Base-by-base conservation (phyloP, 2,888 invertebrate genomes). In the Malthinus seriepunctatus region DNA sequence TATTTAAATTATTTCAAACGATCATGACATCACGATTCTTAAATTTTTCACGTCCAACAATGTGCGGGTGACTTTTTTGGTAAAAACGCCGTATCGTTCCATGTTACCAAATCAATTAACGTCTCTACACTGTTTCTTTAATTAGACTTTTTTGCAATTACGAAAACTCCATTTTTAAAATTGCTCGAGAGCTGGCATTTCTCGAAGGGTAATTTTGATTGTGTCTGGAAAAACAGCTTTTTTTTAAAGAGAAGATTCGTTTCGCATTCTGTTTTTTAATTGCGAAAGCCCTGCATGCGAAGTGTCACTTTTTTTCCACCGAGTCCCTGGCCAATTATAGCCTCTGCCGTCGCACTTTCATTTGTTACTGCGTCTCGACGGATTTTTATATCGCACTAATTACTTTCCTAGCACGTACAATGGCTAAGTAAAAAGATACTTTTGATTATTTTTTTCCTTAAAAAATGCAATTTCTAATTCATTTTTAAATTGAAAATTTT, bases 311-410 rank as follows among this genome's bases (percentile, higher is more conserved):
- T 72, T 71, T 71, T 69, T 67, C 61, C 61, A 62, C 54, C 66
- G 62, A 49, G 57, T 69, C 69, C 71, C 73, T 64, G 69, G 65
- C 70, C 73, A 73, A 73, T 73, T 73, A 73, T 66, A 65, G 66
- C 63, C 56, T 63, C 65, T 63, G 64, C 45, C 63, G 67, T 60
- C 67, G 71, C 73, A 76, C 76, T 77, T 78, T 77, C 76, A 77
- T 78, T 77, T 76, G 76, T 76, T 75, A 74, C 73, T 67, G 67
- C 68, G 74, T 75, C 77, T 75, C 77, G 74, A 71, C 75, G 77
- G 78, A 79, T 79, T 80, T 80, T 79, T 79, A 78, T 78, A 74
- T 75, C 74, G 23, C 5, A 71, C 77, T 79, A 79, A 79, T 79
- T 80, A 78, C 76, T 78, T 79, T 78, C 75, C 69, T 54, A 72